Base-by-base conservation (phyloP, 2,888 invertebrate species). In the Oxytorus armatus region DNA sequence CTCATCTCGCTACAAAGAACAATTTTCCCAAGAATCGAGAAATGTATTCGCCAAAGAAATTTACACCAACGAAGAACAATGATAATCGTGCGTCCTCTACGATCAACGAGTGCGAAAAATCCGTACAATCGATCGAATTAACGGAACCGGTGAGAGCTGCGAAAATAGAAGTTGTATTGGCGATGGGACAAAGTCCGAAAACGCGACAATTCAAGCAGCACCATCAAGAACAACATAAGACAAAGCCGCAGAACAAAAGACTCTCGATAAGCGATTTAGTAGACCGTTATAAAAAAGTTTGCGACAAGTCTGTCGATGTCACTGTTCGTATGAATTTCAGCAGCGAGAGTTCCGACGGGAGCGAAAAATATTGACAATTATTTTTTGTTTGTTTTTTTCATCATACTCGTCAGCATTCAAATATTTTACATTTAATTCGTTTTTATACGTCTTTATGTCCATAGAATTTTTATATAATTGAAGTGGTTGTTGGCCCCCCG, bases 251-350 rank as follows among this genome's bases (percentile, higher is more conserved):
- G 63, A 84, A 68, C 57, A 74, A 61, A 69, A 85, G 90, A 69
- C 81, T 85, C 8, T 91, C 91, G 0, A 90, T 91, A 25, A 86
- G 88, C 18, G 91, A 91, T 84, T 86, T 91, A 57, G 87, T 91
- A 0, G 89, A 90, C 63, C 89, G 90, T 36, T 91, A 89, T 65
- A 90, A 85, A 77, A 89, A 85, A 63, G 11, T 90, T 14, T 69
- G 74, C 1, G 74, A 68, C 42, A 74, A 79, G 14, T 70, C 76
- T 3, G 53, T 55, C 14, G 63, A 81, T 47, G 63, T 77, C 14
- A 72, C 82, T 16, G 16, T 44, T 11, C 47, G 51, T 14, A 77
- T 77, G 39, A 57, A 77, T 36, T 69, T 69, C 65, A 72, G 76
- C 39, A 69, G 69, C 57, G 80, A 66, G 1, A 39, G 33, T 42